These are phyloP conservation scores for Sylvicola fuscatus DNA, from an alignment of 2,888 invertebrate species.

Conservation along the genomic window DNA sequence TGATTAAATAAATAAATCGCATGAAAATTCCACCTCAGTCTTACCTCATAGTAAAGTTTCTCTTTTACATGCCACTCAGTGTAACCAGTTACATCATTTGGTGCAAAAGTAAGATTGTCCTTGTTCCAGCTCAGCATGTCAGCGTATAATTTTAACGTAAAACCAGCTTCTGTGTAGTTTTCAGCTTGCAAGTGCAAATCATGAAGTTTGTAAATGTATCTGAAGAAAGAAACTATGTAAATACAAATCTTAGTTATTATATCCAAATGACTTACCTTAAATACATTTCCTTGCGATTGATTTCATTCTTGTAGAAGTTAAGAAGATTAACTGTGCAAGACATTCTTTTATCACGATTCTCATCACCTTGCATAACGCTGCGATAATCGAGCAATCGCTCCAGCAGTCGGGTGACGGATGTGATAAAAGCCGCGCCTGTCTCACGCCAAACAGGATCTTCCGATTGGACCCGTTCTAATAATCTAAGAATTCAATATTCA, in stretches of 20 bases:
- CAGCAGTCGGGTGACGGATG: conserved; percentile 71
- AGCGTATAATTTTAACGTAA: conserved; percentile 83
- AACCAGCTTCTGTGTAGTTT: conserved; percentile 88
- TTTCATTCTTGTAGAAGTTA: conserved; percentile 92
- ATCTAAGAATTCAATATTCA: too few species aligned
- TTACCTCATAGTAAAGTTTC: conserved; percentile 48
- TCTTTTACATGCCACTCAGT: conserved; percentile 84
- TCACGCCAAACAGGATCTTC: conserved; percentile 80
- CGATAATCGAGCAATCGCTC: conserved; percentile 84
- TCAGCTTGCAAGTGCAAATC: conserved; percentile 80
- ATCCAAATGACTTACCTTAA: conserved; percentile 28
- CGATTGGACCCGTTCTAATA: conserved; percentile 66
- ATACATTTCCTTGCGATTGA: conserved; percentile 90
- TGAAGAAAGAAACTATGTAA: too few species aligned
- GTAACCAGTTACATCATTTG: conserved; percentile 48
- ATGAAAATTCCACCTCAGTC: not conserved
- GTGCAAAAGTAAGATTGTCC: conserved; percentile 33
- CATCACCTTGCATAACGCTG: conserved; percentile 87
- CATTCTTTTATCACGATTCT: conserved; percentile 88
- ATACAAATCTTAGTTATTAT: not conserved
- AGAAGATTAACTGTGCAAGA: conserved; percentile 88
- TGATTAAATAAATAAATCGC: not conserved
- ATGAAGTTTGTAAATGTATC: conserved; percentile 87
- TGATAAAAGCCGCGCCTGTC: conserved; percentile 79
- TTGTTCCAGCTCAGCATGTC: conserved; percentile 74